Percentiles rank a stretch among this genome's conserved stretches.
These are phyloP conservation scores for Ischnus inquisitorius DNA, from an alignment of 2,888 invertebrate species.

Conservation along the genomic window DNA sequence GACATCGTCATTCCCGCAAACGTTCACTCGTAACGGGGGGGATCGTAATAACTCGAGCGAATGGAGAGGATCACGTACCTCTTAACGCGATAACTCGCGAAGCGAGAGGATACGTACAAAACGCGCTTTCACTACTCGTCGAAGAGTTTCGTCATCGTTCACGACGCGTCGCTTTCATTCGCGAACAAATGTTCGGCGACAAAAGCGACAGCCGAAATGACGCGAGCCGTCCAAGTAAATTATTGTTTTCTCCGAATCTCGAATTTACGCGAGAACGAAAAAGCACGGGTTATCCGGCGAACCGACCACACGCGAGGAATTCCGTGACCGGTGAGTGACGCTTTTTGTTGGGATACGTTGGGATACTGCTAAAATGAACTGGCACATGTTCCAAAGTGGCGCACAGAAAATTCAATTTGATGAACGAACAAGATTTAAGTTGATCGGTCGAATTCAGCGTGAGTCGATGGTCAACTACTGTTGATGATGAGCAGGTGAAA, in stretches of 20 bases:
- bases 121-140: not conserved
- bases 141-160: slow-evolving; percentile 11
- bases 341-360: slow-evolving; percentile 36
- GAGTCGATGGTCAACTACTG: too few species aligned
- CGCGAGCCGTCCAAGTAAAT: not conserved
- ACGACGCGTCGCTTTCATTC: slow-evolving; percentile 9
- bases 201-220: slow-evolving; percentile 16
- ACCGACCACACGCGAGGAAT: not conserved
- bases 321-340: not conserved
- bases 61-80: slow-evolving; percentile 37
- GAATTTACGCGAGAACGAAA: not conserved
- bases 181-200: not conserved
- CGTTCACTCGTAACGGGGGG: slow-evolving; percentile 23
- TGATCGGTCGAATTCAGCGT: too few species aligned
- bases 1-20: slow-evolving; percentile 20
- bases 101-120: not conserved
- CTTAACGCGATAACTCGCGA: slow-evolving; percentile 26
- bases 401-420: too few species aligned
- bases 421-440: too few species aligned
- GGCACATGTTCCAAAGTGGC: too few species aligned
- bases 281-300: not conserved
- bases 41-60: slow-evolving; percentile 27
- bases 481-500: too few species aligned
- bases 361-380: not conserved
- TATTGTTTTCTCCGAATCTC: not conserved